Evolutionary conservation across 1,140 invertebrate species (phyloP).

Genomic region (Atta colombica): DNA sequence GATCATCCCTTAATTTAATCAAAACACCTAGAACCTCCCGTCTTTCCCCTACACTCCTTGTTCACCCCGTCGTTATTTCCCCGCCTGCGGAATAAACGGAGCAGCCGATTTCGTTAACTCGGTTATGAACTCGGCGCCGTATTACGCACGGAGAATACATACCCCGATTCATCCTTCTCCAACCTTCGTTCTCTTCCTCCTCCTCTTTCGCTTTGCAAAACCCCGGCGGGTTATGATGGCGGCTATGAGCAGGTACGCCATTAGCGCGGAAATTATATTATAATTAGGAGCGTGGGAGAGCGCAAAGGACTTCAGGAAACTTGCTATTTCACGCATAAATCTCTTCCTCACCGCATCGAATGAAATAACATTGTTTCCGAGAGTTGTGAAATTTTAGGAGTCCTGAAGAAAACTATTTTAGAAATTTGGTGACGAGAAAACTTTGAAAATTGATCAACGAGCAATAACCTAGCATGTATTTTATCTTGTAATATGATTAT

Average conservation of each 20-base stretch:
- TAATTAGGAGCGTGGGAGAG: constrained; percentile 44
- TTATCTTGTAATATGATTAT: neutral
- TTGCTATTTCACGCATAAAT: constrained; percentile 5
- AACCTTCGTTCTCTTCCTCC: neutral
- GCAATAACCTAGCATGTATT: neutral
- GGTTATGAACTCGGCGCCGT: constrained; percentile 84
- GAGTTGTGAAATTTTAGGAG: neutral
- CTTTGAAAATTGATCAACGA: neutral
- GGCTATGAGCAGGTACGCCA: constrained; percentile 79
- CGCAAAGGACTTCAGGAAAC: constrained; percentile 1
- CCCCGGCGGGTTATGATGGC: constrained; percentile 78
- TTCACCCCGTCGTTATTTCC: constrained; percentile 72
- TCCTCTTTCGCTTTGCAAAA: constrained; percentile 11
- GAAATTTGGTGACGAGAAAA: neutral
- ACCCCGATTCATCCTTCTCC: constrained; percentile 51
- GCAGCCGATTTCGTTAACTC: constrained; percentile 82
- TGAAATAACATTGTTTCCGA: neutral
- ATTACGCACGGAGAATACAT: constrained; percentile 77
- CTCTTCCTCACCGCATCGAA: neutral
- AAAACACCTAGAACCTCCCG: constrained; percentile 65
- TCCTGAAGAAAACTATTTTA: neutral
- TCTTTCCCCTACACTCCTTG: constrained; percentile 63
- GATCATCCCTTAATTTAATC: constrained; percentile 85
- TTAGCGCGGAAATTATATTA: constrained; percentile 66
- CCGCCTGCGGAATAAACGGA: constrained; percentile 65